Evolutionary conservation across 2,797 vertebrate genomes (phyloP).

Genomic region (Melanotaenia nigrans): DNA sequence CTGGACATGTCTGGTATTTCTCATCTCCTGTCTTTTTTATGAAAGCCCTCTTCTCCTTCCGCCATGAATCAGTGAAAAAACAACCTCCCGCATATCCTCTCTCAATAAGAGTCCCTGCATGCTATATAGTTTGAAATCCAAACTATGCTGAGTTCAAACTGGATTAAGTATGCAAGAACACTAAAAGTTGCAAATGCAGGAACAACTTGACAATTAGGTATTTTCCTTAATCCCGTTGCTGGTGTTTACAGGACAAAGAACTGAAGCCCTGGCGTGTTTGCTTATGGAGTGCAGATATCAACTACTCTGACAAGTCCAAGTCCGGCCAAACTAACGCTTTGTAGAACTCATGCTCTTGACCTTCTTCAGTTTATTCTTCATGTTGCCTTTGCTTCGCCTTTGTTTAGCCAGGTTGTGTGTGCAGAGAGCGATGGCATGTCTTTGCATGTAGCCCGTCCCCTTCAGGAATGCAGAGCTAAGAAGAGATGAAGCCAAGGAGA

Average conservation of each 20-base stretch:
- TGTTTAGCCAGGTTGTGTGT: slow-evolving; percentile 58
- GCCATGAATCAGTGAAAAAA: slow-evolving; percentile 33
- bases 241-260: slow-evolving; percentile 24
- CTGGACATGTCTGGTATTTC: slow-evolving; percentile 64
- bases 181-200: not conserved
- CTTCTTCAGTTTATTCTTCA: slow-evolving; percentile 22
- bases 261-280: slow-evolving; percentile 22
- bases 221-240: slow-evolving; percentile 24
- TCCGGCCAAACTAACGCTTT: slow-evolving; percentile 1
- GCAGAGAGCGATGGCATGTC: slow-evolving; percentile 63
- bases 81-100: slow-evolving; percentile 16
- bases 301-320: slow-evolving; percentile 21
- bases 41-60: slow-evolving; percentile 35
- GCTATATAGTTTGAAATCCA: slow-evolving; percentile 10
- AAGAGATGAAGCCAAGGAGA: slow-evolving; percentile 45
- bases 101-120: not conserved
- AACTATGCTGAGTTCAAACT: slow-evolving; percentile 24
- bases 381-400: slow-evolving; percentile 33
- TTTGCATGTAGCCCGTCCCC: slow-evolving; percentile 73
- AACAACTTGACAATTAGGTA: slow-evolving; percentile 8
- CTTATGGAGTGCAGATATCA: not conserved
- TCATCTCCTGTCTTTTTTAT: slow-evolving; percentile 61
- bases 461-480: slow-evolving; percentile 71
- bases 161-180: slow-evolving; percentile 12
- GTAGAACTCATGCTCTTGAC: slow-evolving; percentile 7